A percentile compares a stretch with the other conserved stretches of the same genome.
These are phyloP conservation scores for Orussus abietinus DNA, from an alignment of 1,140 invertebrate species.

Conservation along the genomic window DNA sequence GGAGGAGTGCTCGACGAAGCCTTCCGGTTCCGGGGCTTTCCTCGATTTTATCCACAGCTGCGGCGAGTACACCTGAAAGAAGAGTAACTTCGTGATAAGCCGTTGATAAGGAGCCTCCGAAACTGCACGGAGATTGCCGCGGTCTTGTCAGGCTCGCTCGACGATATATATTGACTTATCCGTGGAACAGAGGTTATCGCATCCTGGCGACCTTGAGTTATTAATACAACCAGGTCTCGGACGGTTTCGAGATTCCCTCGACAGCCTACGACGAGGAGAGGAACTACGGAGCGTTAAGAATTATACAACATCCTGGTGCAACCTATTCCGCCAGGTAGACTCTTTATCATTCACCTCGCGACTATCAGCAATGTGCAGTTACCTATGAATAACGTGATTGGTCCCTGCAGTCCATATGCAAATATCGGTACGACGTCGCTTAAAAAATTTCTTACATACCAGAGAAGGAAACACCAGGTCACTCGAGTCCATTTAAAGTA, in stretches of 20 bases:
- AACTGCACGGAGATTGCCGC: not conserved
- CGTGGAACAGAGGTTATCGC: not conserved
- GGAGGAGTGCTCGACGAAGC: conserved; percentile 62
- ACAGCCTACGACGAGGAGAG: no score
- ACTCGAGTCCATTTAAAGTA: not conserved
- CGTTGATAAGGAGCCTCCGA: conserved; percentile 4
- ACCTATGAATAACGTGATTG: no score
- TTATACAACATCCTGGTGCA: no score
- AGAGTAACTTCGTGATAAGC: not conserved
- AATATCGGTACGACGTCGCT: no score
- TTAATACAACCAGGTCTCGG: not conserved
- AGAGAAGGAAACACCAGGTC: no score
- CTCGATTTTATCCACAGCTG: conserved; percentile 61
- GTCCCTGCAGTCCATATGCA: no score
- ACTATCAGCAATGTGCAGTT: no score
- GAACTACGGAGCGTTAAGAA: no score
- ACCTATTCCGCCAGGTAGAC: no score
- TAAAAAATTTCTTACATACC: no score
- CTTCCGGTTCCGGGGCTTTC: conserved; percentile 60
- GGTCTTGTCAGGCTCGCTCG: not conserved
- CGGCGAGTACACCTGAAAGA: conserved; percentile 53
- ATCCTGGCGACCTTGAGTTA: not conserved
- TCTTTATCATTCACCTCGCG: no score
- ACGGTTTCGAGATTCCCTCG: no score
- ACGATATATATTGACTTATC: not conserved